Percentiles rank a stretch among this genome's conserved stretches.
phyloP scores from a whole-genome alignment of 2,888 invertebrate genomes.

The Stramonita haemastoma region DNA sequence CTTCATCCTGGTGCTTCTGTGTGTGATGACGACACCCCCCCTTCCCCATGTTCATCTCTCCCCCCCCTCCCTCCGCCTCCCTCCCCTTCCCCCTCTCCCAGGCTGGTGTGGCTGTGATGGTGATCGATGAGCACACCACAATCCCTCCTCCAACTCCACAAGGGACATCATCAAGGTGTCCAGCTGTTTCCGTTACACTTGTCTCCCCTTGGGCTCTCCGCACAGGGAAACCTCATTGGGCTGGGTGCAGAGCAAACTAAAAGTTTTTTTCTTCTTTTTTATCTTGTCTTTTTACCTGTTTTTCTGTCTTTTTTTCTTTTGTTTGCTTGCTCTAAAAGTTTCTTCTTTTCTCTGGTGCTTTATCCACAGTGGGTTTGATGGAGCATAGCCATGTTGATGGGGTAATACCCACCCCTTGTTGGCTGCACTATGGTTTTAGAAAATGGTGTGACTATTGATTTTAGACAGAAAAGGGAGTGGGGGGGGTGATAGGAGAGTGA shows the following conservation, averaged over 20 bases:
- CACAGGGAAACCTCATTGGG: background rate
- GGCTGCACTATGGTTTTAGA: too few species aligned
- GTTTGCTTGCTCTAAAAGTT: background rate
- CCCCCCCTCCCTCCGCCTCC: background rate
- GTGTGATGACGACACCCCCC: too few species aligned
- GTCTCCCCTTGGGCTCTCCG: background rate
- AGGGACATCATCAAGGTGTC: slow-evolving; percentile 9
- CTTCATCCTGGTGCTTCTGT: too few species aligned
- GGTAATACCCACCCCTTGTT: too few species aligned
- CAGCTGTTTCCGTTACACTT: slow-evolving; percentile 11
- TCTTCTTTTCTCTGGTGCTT: too few species aligned
- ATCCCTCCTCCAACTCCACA: background rate
- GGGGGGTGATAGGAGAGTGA: too few species aligned
- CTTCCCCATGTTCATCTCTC: background rate
- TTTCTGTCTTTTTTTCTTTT: background rate
- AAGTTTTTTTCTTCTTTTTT: too few species aligned
- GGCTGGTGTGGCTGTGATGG: background rate
- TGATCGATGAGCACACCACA: background rate
- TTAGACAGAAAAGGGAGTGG: too few species aligned
- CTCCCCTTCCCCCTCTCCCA: background rate
- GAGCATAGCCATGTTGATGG: too few species aligned
- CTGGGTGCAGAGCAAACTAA: background rate
- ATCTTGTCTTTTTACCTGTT: background rate
- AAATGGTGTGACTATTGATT: too few species aligned
- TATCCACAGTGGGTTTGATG: too few species aligned